Evolutionary conservation across 2,797 vertebrate genomes (phyloP), one percentile per base, ranked within the genome.

Genomic region (Lepilemur septentrionalis): DNA sequence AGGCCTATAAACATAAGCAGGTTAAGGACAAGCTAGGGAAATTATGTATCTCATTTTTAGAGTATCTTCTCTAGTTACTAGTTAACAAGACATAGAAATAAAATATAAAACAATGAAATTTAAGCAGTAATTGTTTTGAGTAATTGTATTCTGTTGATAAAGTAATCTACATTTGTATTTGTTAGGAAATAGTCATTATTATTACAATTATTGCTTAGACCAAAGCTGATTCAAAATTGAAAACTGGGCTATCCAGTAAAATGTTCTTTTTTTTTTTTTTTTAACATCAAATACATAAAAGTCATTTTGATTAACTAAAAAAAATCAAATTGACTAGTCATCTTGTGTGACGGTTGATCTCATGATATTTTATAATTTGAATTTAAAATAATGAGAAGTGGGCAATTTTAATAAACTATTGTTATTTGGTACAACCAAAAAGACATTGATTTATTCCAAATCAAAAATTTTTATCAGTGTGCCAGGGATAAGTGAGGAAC

Each of bases 181-280:
- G 25, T 86, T 85, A 95, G 57, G 7, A 70, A 92, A 32, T 95
- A 63, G 7, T 70, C 55, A 38, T 32, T 82, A 69, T 94, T 72
- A 78, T 70, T 69, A 69, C n/a, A 59, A 32, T 35, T 79, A 43
- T 94, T 76, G 76, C 48, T 70, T 83, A 88, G 84, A 75, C 76
- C 41, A 93, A 89, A 94, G 41, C 9, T 85, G 63, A 95, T 80
- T 96, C 15, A 38, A 84, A 96, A 81, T n/a, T 50, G 43, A 87
- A 89, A 88, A 72, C 59, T 55, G 55, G 4, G 18, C 28, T 73
- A 87, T 73, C 4, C 22, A 61, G 57, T 63, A 82, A 86, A 43
- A 2, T 30, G 6, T 28, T 52, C 32, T 84, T 82, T 85, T 85
- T 30, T 78, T 84, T 82, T 85, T 85, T 30, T 78, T 43, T 50